Conservation (phyloP, 2,888 invertebrate species). For the Petrolisthes manimaculis region DNA sequence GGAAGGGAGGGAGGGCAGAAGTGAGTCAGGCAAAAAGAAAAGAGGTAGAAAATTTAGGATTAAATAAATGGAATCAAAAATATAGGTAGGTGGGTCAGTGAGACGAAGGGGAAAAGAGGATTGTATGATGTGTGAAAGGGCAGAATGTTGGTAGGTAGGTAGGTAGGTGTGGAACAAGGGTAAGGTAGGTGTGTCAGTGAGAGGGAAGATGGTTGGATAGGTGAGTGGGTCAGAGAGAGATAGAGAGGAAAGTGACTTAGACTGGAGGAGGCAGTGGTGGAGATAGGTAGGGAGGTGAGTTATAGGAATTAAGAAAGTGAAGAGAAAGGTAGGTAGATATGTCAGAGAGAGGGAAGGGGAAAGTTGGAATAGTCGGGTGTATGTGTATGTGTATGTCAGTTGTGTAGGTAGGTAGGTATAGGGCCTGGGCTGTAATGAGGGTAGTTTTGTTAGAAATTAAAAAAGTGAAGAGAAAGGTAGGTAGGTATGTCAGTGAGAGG, state of each 20-base stretch:
- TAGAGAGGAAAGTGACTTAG: not conserved
- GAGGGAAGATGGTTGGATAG: not conserved
- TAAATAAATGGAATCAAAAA: not conserved
- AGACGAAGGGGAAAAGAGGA: not conserved
- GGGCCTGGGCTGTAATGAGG: too few relatives aligned
- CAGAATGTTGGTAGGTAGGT: not conserved
- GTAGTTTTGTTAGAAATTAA: too few relatives aligned
- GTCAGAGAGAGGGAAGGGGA: not conserved
- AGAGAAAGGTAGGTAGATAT: slow-evolving; percentile 20
- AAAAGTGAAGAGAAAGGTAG: too few relatives aligned
- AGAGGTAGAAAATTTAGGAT: not conserved
- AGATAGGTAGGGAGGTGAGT: too few relatives aligned
- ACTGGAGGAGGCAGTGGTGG: slow-evolving; percentile 10
- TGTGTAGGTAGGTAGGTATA: too few relatives aligned
- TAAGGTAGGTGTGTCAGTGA: not conserved
- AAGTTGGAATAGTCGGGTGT: too few relatives aligned
- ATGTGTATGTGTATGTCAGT: too few relatives aligned
- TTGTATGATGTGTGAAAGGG: not conserved
- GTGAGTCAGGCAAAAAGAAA: not conserved
- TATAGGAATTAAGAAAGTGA: too few relatives aligned
- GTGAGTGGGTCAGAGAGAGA: not conserved
- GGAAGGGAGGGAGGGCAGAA: not conserved
- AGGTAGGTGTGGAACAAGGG: not conserved
- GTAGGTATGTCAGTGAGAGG: too few relatives aligned
- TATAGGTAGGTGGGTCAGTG: not conserved